Evolutionary conservation across 2,888 invertebrate species (phyloP).

Genomic region (Tinea semifulvella): DNA sequence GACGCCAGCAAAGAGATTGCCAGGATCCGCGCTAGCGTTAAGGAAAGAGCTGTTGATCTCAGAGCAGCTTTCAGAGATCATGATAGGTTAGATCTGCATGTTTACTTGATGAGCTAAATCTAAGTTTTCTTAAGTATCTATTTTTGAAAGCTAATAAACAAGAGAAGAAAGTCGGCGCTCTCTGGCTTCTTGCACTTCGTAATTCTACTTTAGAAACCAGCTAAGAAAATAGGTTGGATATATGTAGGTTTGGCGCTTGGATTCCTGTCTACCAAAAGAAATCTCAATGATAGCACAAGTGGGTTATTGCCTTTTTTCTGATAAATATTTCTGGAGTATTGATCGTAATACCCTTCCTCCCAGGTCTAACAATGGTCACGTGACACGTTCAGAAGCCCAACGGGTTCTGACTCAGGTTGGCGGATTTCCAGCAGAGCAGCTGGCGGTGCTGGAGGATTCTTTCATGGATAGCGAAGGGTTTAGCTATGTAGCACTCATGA

Average conservation of each 20-base stretch:
- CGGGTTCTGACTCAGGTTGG: conserved; percentile 75
- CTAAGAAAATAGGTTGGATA: no score
- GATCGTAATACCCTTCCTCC: no score
- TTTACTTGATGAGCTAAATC: no score
- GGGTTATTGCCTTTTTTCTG: no score
- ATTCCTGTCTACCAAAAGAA: neutral
- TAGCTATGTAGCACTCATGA: conserved; percentile 74
- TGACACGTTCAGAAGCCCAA: conserved; percentile 73
- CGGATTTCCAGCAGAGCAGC: conserved; percentile 69
- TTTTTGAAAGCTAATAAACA: no score
- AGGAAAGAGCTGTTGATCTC: conserved; percentile 69
- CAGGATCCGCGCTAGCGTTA: conserved; percentile 69
- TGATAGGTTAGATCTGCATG: conserved; percentile 75
- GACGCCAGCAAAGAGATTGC: conserved; percentile 48
- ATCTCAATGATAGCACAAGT: neutral
- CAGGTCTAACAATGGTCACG: conserved; percentile 75
- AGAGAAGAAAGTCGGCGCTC: no score
- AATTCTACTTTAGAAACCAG: no score
- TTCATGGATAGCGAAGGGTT: conserved; percentile 81
- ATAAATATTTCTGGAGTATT: no score
- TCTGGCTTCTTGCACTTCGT: no score
- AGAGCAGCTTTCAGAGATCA: conserved; percentile 76
- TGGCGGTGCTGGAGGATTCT: conserved; percentile 73
- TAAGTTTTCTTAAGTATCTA: no score
- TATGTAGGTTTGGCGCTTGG: no score